phyloP scores from a whole-genome alignment of 2,888 invertebrate species.

The Morpho deidamia region DNA sequence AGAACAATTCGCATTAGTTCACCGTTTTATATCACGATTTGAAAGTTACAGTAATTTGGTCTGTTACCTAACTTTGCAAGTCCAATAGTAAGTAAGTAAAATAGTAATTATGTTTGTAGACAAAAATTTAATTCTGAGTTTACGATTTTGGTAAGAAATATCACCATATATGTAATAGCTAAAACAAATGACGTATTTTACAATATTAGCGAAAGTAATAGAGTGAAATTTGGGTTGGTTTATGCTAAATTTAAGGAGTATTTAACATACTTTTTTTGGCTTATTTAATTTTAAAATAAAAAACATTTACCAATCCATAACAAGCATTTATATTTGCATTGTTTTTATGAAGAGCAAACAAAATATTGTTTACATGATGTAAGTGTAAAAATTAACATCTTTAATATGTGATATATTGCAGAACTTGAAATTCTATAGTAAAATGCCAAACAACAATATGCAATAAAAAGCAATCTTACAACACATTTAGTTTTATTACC shows the following conservation, averaged over 20 bases:
- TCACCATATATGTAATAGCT: no score
- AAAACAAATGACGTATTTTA: no score
- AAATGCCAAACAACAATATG: neutral
- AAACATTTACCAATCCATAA: no score
- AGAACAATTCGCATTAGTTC: slow-evolving; percentile 7
- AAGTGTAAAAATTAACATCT: neutral
- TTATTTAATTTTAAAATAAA: no score
- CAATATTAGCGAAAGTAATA: no score
- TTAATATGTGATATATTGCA: neutral
- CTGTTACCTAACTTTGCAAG: neutral
- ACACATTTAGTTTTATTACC: neutral
- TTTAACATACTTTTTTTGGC: no score
- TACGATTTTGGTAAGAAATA: no score
- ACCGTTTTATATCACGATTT: neutral
- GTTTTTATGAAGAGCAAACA: neutral
- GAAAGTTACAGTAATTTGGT: neutral
- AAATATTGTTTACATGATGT: neutral
- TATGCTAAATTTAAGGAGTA: no score
- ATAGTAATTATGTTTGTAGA: neutral
- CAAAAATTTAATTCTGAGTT: no score
- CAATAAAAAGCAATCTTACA: neutral
- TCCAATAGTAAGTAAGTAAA: slow-evolving; percentile 1
- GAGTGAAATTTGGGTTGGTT: no score
- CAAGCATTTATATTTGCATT: neutral
- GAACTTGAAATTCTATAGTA: neutral